phyloP scores from a whole-genome alignment of 2,113 vertebrate species.

The Uria aalge region DNA sequence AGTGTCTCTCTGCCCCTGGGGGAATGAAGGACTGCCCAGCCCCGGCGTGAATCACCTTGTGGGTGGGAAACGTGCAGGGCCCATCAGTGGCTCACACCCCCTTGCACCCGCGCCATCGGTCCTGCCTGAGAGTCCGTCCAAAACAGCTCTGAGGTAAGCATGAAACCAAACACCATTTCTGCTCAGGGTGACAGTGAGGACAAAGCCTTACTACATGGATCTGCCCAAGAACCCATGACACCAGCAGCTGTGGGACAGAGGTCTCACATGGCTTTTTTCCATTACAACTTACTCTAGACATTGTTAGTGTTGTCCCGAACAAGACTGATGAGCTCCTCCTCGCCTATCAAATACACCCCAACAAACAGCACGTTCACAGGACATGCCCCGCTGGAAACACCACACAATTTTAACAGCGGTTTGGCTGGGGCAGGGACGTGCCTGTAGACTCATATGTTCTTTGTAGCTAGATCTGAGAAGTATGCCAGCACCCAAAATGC shows the following conservation, averaged over 20 bases:
- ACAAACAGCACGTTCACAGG: neutral
- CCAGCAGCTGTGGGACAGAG: neutral
- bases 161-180: neutral
- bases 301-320: neutral
- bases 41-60: rapidly evolving
- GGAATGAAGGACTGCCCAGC: neutral
- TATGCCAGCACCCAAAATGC: neutral
- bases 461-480: neutral
- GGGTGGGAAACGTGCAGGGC: rapidly evolving
- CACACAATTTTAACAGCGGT: neutral
- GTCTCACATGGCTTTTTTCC: neutral
- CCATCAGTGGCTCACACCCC: rapidly evolving
- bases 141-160: neutral
- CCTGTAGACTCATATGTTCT: neutral
- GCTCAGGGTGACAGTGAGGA: neutral
- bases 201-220: rapidly evolving
- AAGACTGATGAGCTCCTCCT: neutral
- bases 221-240: neutral
- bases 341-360: neutral
- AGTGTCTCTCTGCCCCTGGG: neutral
- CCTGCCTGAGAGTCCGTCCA: neutral
- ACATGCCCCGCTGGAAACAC: neutral
- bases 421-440: rapidly evolving
- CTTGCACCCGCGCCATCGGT: neutral
- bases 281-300: neutral